Evolutionary conservation across 1,140 invertebrate genomes (phyloP), one percentile per base, ranked within the genome.

Genomic region (Drosophila nikananu): DNA sequence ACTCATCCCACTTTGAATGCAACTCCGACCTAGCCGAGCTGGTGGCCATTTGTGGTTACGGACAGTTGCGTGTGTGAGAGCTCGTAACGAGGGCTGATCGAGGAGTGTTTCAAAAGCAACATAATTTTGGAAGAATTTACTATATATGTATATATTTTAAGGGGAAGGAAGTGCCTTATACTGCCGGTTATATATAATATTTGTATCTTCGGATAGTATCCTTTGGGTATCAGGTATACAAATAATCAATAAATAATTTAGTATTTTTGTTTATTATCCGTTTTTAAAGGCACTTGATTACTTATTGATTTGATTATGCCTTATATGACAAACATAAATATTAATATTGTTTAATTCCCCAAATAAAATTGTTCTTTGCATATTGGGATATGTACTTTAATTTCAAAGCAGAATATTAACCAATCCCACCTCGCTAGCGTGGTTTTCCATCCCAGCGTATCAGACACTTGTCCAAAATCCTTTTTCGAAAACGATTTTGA

Each of bases 381-480:
- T 30, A 30, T 52, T 52, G n/a, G n/a, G n/a, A 27, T 8, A 25
- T n/a, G 39, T n/a, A 25, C 4, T n/a, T 27, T 0, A 9, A 13
- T 15, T 2, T 7, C 25, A 5, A 17, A 25, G 5, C 2, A 3
- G 0, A 55, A 27, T 23, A 62, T 42, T 77, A 23, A 35, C n/a
- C 13, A 41, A 57, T 30, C 42, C 17, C 57, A 35, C 39, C 81
- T 72, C 75, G 79, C 21, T 7, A 7, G 7, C 13, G 1, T 64
- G 37, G 12, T 13, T 23, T 19, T 32, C 10, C 42, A 59, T 35
- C 5, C 30, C 42, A 51, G 37, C 27, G 52, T 76, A 65, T 59
- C 76, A 64, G 64, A 66, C 72, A 86, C 74, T 90, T 90, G 86
- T 82, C 86, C 68, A 86, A 90, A 90, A 84, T 86, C 81, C 75